Evolutionary conservation across 2,113 vertebrate genomes (phyloP), one percentile per base, ranked within the genome.

Genomic region (Syrmaticus mikado): DNA sequence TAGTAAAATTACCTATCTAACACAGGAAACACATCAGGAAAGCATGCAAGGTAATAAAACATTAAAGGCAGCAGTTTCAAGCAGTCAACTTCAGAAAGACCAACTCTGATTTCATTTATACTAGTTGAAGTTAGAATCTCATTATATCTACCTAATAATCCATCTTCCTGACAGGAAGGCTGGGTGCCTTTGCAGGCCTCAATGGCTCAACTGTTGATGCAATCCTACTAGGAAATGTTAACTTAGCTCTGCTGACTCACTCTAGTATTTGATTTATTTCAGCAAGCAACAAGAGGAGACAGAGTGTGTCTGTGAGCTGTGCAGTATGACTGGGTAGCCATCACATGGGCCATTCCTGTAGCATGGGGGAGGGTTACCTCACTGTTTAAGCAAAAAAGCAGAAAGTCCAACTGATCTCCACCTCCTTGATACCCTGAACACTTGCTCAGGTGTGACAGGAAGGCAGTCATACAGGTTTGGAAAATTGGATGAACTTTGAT

Each of bases 51-150:
- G 55, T 53, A 62, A 66, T 0, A 75, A 57, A 62, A 75, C 43
- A 61, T 21, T 65, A 93, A 90, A 88, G 86, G 45, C 67, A 58
- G 82, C 12, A 25, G 6, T 81, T 94, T 72, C 85, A 86, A 61
- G 12, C 43, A 72, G 53, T 4, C 72, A 48, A 2, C 50, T 80
- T 92, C 7, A 36, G 18, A 74, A 10, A 21, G 21, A 13, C 18
- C 45, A 50, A 79, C 68, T 79, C 52, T n/a, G 19, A 65, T 45
- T 75, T 82, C 62, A 84, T 92, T 94, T 89, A 86, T 65, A 72
- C 40, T 0, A 1, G 46, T 72, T 90, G 81, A 82, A 84, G 74
- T 66, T 45, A 84, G 81, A 81, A 79, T 81, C 52, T 93, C 46
- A 57, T 90, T 85, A 53, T 11, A 88, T 36, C 24, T 79, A 18